Conservation (phyloP, 2,888 invertebrate species). For the Metellina segmentata region DNA sequence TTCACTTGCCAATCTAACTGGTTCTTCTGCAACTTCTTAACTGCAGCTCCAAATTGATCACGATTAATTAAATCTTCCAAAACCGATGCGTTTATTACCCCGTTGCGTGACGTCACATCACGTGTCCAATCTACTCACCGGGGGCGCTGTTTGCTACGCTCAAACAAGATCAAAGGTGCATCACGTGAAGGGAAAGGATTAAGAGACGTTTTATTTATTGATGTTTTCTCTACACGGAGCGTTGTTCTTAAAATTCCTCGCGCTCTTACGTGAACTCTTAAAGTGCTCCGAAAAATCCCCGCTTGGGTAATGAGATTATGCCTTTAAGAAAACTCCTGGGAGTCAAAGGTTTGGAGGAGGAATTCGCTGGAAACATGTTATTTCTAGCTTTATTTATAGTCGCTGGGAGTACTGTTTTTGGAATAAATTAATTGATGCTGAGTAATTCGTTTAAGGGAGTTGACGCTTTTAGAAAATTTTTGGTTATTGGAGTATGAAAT, state of each 20-base stretch:
- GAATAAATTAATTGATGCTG: neutral
- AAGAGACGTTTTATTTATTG: slow-evolving; percentile 14
- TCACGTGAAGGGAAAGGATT: slow-evolving; percentile 1
- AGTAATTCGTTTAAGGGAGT: neutral
- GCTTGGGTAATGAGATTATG: slow-evolving; percentile 29
- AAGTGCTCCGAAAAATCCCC: slow-evolving; percentile 25
- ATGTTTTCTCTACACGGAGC: neutral
- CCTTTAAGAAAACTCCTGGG: neutral
- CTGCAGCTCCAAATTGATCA: slow-evolving; percentile 16
- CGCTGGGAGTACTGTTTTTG: neutral
- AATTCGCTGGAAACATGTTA: slow-evolving; percentile 1
- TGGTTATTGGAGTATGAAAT: no score
- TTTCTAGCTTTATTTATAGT: neutral
- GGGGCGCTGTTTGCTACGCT: neutral
- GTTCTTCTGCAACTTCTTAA: neutral
- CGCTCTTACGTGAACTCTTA: slow-evolving; percentile 7
- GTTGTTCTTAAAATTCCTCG: slow-evolving; percentile 30
- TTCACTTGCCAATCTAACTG: no score
- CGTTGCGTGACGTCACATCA: neutral
- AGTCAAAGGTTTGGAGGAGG: neutral
- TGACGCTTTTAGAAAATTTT: neutral
- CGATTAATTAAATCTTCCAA: slow-evolving; percentile 21
- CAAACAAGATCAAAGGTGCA: slow-evolving; percentile 20
- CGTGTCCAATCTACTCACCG: neutral
- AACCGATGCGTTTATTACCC: neutral